A percentile compares a stretch with the other conserved stretches of the same genome.
Evolutionary conservation across 2,113 vertebrate genomes (phyloP).

Genomic region (Datnioides undecimradiatus): DNA sequence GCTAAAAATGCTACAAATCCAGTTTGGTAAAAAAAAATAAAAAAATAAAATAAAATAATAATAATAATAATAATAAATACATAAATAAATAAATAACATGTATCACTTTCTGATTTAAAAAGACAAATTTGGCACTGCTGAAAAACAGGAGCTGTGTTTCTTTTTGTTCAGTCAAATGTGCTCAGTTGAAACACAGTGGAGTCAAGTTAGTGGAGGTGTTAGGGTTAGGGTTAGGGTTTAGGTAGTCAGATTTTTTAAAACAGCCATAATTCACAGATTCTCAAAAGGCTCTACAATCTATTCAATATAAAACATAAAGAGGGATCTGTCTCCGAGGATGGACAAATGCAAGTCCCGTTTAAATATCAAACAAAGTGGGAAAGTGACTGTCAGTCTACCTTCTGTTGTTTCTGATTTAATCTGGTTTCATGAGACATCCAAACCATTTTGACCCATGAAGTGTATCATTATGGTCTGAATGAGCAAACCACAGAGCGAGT

Average conservation of each 20-base stretch:
- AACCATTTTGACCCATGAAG: too few relatives aligned
- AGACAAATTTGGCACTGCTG: not conserved
- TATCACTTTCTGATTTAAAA: not conserved
- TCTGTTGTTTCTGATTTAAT: too few relatives aligned
- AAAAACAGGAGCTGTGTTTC: not conserved
- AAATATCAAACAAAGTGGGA: too few relatives aligned
- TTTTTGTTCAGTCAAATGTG: not conserved
- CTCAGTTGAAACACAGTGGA: not conserved
- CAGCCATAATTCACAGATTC: too few relatives aligned
- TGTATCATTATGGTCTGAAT: not conserved
- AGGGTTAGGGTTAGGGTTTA: too few relatives aligned
- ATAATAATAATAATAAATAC: too few relatives aligned
- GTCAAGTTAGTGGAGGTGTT: too few relatives aligned
- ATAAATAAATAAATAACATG: too few relatives aligned
- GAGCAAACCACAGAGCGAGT: not conserved
- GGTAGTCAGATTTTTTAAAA: not conserved
- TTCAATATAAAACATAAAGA: not conserved
- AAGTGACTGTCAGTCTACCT: too few relatives aligned
- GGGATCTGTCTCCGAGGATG: not conserved
- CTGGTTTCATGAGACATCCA: too few relatives aligned
- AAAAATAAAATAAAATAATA: too few relatives aligned
- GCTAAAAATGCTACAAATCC: slow-evolving; percentile 1
- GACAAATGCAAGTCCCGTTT: too few relatives aligned
- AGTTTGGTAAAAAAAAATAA: slow-evolving; percentile 6
- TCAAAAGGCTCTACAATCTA: not conserved